These are phyloP conservation scores for Apis mellifera DNA, from an alignment of 1,140 invertebrate genomes.

Conservation along the genomic window Amel_HAv3.1 CM009937.2:11040001-11040500, in stretches of 20 bases:
- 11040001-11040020: conserved; percentile 69
- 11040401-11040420: neutral
- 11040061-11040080: conserved; percentile 24
- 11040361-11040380: too few relatives aligned
- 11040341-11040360: neutral
- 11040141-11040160: conserved; percentile 16
- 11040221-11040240: neutral
- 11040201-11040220: conserved; percentile 22
- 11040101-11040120: conserved; percentile 12
- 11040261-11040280: neutral
- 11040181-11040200: conserved; percentile 29
- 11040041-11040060: conserved; percentile 7
- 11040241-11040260: neutral
- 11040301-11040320: neutral
- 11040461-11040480: conserved; percentile 12
- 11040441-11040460: neutral
- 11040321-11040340: neutral
- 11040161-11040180: conserved; percentile 40
- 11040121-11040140: conserved; percentile 25
- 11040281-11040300: neutral
- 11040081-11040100: conserved; percentile 25
- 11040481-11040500: conserved; percentile 14
- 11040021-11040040: conserved; percentile 61
- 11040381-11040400: neutral
- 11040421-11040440: neutral